These are phyloP conservation scores for Aphidoletes aphidimyza DNA, from an alignment of 2,888 invertebrate genomes.

Conservation along the genomic window DNA sequence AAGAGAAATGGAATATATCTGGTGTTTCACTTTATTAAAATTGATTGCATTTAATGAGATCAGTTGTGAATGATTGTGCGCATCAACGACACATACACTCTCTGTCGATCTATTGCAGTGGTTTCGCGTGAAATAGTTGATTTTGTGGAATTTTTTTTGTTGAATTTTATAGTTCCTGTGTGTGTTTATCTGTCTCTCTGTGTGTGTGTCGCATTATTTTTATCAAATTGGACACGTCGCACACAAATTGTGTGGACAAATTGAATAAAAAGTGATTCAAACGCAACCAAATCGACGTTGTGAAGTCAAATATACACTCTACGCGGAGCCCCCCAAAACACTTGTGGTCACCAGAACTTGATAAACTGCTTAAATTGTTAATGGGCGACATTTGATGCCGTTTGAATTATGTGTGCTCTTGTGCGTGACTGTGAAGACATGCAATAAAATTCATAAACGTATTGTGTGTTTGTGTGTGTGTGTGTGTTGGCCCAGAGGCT, in stretches of 20 bases:
- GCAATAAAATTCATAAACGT: constrained; percentile 22
- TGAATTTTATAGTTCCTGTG: constrained; percentile 21
- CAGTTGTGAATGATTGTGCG: constrained; percentile 32
- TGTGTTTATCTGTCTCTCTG: too few relatives aligned
- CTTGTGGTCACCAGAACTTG: too few relatives aligned
- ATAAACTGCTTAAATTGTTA: too few relatives aligned
- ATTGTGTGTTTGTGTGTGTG: too few relatives aligned
- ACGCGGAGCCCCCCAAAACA: too few relatives aligned
- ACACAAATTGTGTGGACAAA: too few relatives aligned
- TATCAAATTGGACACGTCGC: too few relatives aligned
- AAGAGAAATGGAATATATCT: neutral
- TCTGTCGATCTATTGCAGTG: neutral
- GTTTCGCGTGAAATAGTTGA: too few relatives aligned
- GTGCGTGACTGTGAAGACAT: neutral
- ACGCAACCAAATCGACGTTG: too few relatives aligned
- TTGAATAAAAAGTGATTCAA: constrained; percentile 18
- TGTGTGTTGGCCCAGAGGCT: neutral
- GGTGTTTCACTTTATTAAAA: constrained; percentile 47
- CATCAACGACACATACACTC: constrained; percentile 25
- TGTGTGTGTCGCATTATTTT: too few relatives aligned
- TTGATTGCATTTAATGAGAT: constrained; percentile 52
- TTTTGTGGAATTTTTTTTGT: neutral
- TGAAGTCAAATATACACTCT: too few relatives aligned
- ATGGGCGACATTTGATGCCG: neutral
- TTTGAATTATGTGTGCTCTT: neutral